Evolutionary conservation across 2,113 vertebrate species (phyloP).

Genomic region (Neotoma lepida): DNA sequence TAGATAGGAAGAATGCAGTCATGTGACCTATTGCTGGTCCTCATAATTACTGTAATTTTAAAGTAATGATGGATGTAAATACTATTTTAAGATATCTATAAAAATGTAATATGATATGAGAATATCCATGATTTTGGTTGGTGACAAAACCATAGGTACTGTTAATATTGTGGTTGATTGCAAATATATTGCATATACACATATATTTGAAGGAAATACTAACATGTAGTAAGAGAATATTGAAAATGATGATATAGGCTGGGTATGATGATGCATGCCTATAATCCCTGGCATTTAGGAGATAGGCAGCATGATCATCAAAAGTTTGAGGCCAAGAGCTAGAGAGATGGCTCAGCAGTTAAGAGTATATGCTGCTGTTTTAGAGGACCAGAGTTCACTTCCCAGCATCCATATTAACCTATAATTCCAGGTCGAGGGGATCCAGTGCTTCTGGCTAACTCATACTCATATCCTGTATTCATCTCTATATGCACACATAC

Average conservation of each 20-base stretch:
- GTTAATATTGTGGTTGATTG: slow-evolving; percentile 53
- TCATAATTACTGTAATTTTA: slow-evolving; percentile 44
- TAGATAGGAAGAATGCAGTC: slow-evolving; percentile 13
- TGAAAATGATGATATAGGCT: slow-evolving; percentile 38
- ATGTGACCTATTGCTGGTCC: background rate
- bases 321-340: background rate
- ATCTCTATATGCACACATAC: background rate
- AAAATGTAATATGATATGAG: slow-evolving; percentile 26
- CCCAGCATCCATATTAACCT: background rate
- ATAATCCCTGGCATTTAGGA: background rate
- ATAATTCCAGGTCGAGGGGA: background rate
- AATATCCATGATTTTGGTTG: slow-evolving; percentile 44
- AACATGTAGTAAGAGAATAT: slow-evolving; percentile 44
- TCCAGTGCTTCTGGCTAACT: background rate
- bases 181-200: background rate
- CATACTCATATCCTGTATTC: background rate
- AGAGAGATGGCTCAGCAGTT: background rate
- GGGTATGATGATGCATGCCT: background rate
- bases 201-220: slow-evolving; percentile 49
- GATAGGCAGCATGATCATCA: background rate
- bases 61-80: slow-evolving; percentile 29
- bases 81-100: slow-evolving; percentile 55
- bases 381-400: background rate
- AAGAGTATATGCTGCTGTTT: background rate
- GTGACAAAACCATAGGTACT: slow-evolving; percentile 47